These are phyloP conservation scores for Erebia epiphron DNA, from an alignment of 2,888 invertebrate genomes.

Conservation along the genomic window DNA sequence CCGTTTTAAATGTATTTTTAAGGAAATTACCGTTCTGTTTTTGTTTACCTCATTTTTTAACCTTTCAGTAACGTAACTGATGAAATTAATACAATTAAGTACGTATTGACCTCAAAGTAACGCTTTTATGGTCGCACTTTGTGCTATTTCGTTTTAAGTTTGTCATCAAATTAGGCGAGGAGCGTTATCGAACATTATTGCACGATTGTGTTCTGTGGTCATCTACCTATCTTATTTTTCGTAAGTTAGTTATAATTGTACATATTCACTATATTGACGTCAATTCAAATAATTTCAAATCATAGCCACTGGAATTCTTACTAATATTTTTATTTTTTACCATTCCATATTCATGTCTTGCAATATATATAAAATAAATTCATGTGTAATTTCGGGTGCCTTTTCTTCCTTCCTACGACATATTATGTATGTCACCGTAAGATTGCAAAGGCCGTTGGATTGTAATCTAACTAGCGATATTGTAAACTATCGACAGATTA, in stretches of 20 bases:
- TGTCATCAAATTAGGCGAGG: neutral
- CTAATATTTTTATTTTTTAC: slow-evolving; percentile 47
- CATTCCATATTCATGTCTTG: slow-evolving; percentile 66
- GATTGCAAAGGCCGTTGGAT: too few species aligned
- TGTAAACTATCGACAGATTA: too few species aligned
- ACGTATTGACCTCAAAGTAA: neutral
- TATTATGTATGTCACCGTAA: too few species aligned
- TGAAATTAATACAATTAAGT: too few species aligned
- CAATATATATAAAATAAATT: too few species aligned
- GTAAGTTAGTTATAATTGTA: neutral
- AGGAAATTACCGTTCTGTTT: too few species aligned
- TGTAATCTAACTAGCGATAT: too few species aligned
- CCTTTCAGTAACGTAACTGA: too few species aligned
- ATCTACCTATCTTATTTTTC: neutral
- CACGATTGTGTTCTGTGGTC: neutral
- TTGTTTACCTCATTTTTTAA: too few species aligned
- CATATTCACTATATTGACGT: slow-evolving; percentile 10
- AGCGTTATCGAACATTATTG: neutral
- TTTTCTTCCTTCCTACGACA: too few species aligned
- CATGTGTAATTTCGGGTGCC: too few species aligned
- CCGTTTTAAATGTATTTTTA: too few species aligned
- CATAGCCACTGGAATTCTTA: neutral
- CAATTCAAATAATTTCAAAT: slow-evolving; percentile 37
- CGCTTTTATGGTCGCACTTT: neutral
- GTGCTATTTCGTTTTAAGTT: neutral